Percentiles rank a stretch among this genome's conserved stretches.
phyloP scores from a whole-genome alignment of 2,797 vertebrate species.

The Parauchenoglanis ngamensis region DNA sequence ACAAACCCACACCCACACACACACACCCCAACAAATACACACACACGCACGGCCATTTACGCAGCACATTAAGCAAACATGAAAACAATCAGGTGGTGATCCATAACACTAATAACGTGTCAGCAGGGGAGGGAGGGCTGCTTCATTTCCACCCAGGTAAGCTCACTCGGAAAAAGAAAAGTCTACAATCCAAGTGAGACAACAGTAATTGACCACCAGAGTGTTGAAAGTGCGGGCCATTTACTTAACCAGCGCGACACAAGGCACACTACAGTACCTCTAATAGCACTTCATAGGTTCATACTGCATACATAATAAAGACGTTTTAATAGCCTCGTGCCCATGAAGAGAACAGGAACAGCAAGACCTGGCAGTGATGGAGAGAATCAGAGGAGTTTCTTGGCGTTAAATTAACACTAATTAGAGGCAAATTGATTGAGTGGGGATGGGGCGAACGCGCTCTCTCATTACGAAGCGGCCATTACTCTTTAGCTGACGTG shows the following conservation, averaged over 20 bases:
- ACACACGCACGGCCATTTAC: background rate
- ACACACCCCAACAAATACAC: background rate
- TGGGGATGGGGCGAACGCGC: constrained; percentile 26
- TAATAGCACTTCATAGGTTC: constrained; percentile 28
- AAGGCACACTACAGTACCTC: constrained; percentile 24
- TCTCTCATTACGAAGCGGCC: constrained; percentile 50
- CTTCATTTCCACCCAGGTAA: constrained; percentile 33
- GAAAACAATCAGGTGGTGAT: constrained; percentile 24
- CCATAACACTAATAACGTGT: constrained; percentile 4
- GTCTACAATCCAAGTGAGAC: constrained; percentile 27
- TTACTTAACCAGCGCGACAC: constrained; percentile 23
- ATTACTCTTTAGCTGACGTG: constrained; percentile 53
- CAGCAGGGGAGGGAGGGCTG: background rate
- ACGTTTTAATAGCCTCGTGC: constrained; percentile 38
- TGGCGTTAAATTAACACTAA: constrained; percentile 63
- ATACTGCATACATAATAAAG: constrained; percentile 18
- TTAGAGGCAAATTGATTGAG: constrained; percentile 62
- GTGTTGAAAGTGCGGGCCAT: constrained; percentile 17
- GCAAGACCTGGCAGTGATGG: constrained; percentile 46
- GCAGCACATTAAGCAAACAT: constrained; percentile 20
- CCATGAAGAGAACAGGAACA: constrained; percentile 19
- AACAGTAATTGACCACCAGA: constrained; percentile 48
- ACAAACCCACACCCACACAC: too few species aligned
- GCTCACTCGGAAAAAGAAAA: constrained; percentile 1
- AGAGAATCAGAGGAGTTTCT: constrained; percentile 36